Evolutionary conservation across 30 jellyfish, hydroid and myxozoan species (phyloP).

Genomic region (Turritopsis rubra): DNA sequence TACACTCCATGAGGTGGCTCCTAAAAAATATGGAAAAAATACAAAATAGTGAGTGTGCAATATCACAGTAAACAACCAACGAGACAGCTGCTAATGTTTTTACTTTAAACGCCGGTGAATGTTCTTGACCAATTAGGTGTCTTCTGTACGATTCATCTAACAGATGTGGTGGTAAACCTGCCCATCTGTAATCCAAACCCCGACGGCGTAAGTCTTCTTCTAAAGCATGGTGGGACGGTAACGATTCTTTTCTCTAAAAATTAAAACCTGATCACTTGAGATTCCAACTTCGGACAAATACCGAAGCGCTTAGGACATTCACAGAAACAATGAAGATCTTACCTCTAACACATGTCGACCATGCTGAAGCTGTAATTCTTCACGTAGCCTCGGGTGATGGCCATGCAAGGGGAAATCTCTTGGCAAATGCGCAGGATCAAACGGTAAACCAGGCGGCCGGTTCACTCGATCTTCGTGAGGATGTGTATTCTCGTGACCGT

Average conservation of each 20-base stretch:
- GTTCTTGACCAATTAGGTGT: conserved; percentile 58
- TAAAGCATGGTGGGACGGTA: conserved; percentile 55
- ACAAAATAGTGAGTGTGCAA: neutral
- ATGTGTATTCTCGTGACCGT: conserved; percentile 90
- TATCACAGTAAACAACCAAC: neutral
- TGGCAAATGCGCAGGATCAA: conserved; percentile 54
- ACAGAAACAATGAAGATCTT: too few species aligned
- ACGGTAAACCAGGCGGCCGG: conserved; percentile 73
- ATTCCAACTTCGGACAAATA: too few species aligned
- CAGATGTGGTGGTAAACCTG: conserved; percentile 59
- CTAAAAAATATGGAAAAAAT: neutral
- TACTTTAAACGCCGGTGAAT: conserved; percentile 1
- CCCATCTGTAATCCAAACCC: conserved; percentile 89
- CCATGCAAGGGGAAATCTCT: conserved; percentile 58
- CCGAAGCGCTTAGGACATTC: too few species aligned
- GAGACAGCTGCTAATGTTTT: neutral
- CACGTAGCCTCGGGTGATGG: conserved; percentile 87
- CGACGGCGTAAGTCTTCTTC: conserved; percentile 94
- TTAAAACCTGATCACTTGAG: too few species aligned
- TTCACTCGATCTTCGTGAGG: conserved; percentile 71
- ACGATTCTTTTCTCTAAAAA: conserved; percentile 66
- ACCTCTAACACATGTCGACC: conserved; percentile 52
- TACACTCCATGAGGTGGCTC: conserved; percentile 50
- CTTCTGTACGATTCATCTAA: conserved; percentile 73
- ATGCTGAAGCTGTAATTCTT: conserved; percentile 58